Percentiles rank a stretch among this genome's conserved stretches.
Conservation (phyloP, 2,113 vertebrate genomes). For the Calypte anna region DNA sequence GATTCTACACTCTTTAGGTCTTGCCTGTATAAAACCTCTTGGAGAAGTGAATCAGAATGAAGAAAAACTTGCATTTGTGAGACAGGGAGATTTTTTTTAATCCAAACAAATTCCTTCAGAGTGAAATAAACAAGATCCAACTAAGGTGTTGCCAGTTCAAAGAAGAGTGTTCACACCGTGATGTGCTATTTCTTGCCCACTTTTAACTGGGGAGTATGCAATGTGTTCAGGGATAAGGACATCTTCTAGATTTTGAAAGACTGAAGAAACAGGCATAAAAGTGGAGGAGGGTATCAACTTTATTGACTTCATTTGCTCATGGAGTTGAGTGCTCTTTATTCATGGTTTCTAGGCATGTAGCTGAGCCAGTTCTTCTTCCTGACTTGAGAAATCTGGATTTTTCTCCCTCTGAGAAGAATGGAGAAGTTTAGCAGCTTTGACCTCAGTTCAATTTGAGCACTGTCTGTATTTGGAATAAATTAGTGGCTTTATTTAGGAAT, state of each 20-base stretch:
- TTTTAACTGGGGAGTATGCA: not conserved
- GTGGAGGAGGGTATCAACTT: not conserved
- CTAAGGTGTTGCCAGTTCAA: not conserved
- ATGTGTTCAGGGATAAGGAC: not conserved
- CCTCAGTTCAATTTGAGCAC: not conserved
- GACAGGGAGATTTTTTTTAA: not conserved
- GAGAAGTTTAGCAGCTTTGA: constrained; percentile 13
- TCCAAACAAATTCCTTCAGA: not conserved
- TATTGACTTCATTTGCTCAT: not conserved
- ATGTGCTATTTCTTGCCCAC: not conserved
- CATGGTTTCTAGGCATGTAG: not conserved
- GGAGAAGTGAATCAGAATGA: not conserved
- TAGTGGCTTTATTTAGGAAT: not conserved
- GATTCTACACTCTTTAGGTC: not conserved
- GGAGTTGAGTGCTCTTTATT: not conserved
- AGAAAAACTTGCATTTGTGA: not conserved
- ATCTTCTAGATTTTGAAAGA: not conserved
- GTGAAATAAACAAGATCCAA: not conserved
- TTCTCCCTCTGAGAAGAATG: not conserved
- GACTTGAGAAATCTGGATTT: not conserved
- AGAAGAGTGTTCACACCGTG: not conserved
- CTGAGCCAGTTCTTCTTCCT: not conserved
- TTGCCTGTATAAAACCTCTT: not conserved
- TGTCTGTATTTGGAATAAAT: not conserved
- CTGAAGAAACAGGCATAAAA: not conserved